Evolutionary conservation across 2,797 vertebrate species (phyloP), one percentile per base, ranked within the genome.

Genomic region (Sciurus carolinensis): DNA sequence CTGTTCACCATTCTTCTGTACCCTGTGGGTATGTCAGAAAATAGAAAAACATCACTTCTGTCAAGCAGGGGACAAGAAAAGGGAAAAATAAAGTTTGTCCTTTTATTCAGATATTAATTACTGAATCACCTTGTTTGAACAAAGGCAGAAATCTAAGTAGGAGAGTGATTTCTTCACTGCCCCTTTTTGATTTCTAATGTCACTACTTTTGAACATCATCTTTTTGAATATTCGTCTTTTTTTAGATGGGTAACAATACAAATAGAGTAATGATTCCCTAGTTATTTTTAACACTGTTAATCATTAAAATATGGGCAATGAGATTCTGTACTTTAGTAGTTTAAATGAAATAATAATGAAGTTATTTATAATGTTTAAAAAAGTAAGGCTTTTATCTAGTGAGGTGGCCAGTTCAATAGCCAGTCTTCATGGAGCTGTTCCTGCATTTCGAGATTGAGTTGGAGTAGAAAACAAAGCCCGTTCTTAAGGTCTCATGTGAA

Each of bases 251-350:
- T 91, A 85, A 24, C 62, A 82, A 36, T 72, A 24, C 42, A 82
- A 92, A 89, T 87, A 92, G 82, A 82, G 62, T 44, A 76, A 71
- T 72, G 33, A 82, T 94, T 92, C 30, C 30, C 39, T 90, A 47
- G 47, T 95, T 87, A 87, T 80, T 86, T 80, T 94, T 88, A 91
- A 94, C 76, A 82, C 24, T 33, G 20, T 87, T 83, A n/a, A 66
- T 87, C 44, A 50, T 76, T 93, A 94, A 85, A 92, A 87, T 83
- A 76, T 85, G 42, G 94, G 14, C 42, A 87, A 0, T 81, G 42
- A 44, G 62, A 84, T 91, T 84, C 59, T 94, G 33, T 66, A 88
- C 81, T 84, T 71, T 95, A 26, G 72, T 26, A 92, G 69, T 84
- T 22, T 54, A 92, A 94, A 95, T 30, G 72, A 92, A 89, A 90